phyloP scores from a whole-genome alignment of 2,888 invertebrate genomes.

The Ennomos fuscantarius region DNA sequence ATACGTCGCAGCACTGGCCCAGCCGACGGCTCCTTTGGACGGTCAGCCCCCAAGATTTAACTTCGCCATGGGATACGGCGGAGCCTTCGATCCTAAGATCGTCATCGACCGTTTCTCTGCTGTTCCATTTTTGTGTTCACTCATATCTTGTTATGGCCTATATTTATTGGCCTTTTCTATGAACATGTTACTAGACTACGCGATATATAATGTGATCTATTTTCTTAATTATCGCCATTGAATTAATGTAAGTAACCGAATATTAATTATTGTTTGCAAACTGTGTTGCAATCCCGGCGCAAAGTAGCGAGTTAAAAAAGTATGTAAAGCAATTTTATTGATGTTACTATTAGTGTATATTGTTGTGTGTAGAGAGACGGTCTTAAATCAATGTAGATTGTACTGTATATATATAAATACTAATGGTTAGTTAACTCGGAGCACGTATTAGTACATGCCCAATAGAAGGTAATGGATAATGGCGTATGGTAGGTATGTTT shows the following conservation, averaged over 20 bases:
- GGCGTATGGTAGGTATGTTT: conserved; percentile 42
- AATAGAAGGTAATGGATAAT: conserved; percentile 52
- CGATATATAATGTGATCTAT: conserved; percentile 2
- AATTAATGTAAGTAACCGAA: not conserved
- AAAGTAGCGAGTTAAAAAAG: conserved; percentile 14
- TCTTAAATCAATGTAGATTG: conserved; percentile 61
- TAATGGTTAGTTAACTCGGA: conserved; percentile 57
- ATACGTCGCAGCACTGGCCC: not conserved
- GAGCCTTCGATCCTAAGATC: conserved; percentile 26
- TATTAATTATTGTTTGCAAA: conserved; percentile 21
- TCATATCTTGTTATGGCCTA: conserved; percentile 15
- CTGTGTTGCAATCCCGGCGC: conserved; percentile 23
- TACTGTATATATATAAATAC: conserved; percentile 71
- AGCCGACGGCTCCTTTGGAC: conserved; percentile 21
- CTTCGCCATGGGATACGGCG: conserved; percentile 3
- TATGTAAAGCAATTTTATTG: conserved; percentile 34
- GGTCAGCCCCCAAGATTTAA: conserved; percentile 24
- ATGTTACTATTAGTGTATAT: conserved; percentile 45
- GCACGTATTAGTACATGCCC: conserved; percentile 60
- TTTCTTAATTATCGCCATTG: not conserved
- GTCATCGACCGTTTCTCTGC: conserved; percentile 59
- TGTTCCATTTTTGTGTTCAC: conserved; percentile 11
- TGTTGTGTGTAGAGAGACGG: conserved; percentile 57
- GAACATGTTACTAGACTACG: conserved; percentile 1
- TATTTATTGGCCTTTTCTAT: not conserved